Conservation (phyloP, 1,140 invertebrate species). For the Batillaria attramentaria region DNA sequence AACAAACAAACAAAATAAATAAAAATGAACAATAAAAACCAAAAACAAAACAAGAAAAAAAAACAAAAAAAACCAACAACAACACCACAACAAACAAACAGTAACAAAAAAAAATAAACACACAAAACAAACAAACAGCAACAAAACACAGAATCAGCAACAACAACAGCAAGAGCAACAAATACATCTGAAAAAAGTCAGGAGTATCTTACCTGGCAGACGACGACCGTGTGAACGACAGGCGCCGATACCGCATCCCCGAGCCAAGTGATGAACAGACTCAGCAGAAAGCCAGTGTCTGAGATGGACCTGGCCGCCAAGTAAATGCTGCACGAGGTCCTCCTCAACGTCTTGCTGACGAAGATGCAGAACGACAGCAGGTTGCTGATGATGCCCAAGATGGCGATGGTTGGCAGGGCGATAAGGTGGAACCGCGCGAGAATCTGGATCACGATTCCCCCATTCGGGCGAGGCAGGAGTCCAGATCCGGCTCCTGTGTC, state of each 20-base stretch:
- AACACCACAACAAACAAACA: too few relatives aligned
- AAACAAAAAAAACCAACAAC: too few relatives aligned
- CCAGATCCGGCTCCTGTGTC: not conserved
- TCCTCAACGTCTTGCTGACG: conserved; percentile 74
- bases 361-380: conserved; percentile 75
- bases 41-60: too few relatives aligned
- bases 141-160: too few relatives aligned
- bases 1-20: too few relatives aligned
- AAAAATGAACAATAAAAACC: too few relatives aligned
- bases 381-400: conserved; percentile 75
- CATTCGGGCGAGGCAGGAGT: not conserved
- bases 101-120: too few relatives aligned
- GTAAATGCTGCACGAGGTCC: conserved; percentile 76
- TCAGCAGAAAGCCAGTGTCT: conserved; percentile 74
- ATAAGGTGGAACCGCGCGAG: conserved; percentile 34
- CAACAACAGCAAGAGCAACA: too few relatives aligned
- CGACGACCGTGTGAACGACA: conserved; percentile 56
- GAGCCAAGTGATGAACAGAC: conserved; percentile 66
- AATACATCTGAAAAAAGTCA: too few relatives aligned
- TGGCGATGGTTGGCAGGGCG: conserved; percentile 73
- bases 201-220: conserved; percentile 65
- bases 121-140: too few relatives aligned
- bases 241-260: conserved; percentile 73
- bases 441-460: conserved; percentile 14
- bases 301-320: conserved; percentile 75